Base-by-base conservation (phyloP, 2,797 vertebrate genomes). In the Mergus octosetaceus region DNA sequence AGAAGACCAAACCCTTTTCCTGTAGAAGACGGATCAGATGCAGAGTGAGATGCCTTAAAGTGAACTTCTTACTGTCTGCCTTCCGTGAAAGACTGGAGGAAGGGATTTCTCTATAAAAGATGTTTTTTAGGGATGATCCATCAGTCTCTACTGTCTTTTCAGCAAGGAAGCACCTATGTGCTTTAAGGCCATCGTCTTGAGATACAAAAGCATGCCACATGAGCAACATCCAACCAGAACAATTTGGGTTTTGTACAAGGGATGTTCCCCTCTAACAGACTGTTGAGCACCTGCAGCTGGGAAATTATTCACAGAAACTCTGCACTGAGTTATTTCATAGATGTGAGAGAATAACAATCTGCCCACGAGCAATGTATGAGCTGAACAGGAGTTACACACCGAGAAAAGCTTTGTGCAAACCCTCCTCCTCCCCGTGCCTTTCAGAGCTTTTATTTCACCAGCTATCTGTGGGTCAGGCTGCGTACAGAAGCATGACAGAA, bases 331-430 rank as follows among this genome's bases (percentile, higher is more conserved):
- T 78, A 60, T 65, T 93, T 65, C 66, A 75, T 41, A 83, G 64
- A 87, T 74, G 75, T 81, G 65, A 87, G 86, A 86, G 85, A 91
- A 88, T 56, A 69, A n/a, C 60, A 45, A 34, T 51, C 54, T 91
- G 62, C 79, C 85, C 49, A 89, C 3, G 0, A 86, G 47, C 38
- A 39, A 38, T 25, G 47, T 43, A 75, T 89, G 82, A 93, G 47
- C 47, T 82, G 54, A 85, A 49, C 49, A 78, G 34, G 53, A 80
- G 45, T 27, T n/a, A 53, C 82, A 58, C 27, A 25, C 19, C 0
- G 2, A 53, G 60, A 45, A 66, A 85, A 57, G 54, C 75, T 86
- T 68, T 41, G 51, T 61, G 57, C 30, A 54, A 60, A 86, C 93
- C 27, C 53, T 70, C 30, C 32, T 57, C 60, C 73, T 57, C 19